Percentiles rank a stretch among this genome's conserved stretches.
Evolutionary conservation across 2,797 vertebrate genomes (phyloP).

Genomic region (Acropternis orthonyx): DNA sequence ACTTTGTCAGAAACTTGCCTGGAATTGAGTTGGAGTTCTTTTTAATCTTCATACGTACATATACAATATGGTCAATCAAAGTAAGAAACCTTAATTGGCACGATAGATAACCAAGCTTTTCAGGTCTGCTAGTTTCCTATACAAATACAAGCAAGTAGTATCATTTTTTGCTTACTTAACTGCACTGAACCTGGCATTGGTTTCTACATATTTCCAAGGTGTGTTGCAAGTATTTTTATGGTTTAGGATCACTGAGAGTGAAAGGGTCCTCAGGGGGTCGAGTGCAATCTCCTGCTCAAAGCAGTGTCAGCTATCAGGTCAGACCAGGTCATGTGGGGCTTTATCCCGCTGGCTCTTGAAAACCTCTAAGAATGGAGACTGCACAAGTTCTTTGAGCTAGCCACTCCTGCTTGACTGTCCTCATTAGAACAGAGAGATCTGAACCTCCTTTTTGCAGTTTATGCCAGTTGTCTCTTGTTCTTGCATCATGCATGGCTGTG

Average conservation of each 20-base stretch:
- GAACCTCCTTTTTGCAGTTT: neutral
- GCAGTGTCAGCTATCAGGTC: neutral
- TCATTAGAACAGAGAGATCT: neutral
- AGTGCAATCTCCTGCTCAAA: neutral
- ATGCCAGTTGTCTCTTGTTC: neutral
- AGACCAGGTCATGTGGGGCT: neutral
- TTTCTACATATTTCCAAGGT: neutral
- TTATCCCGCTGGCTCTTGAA: neutral
- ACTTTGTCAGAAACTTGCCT: neutral
- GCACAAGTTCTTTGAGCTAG: neutral
- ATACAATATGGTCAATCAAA: neutral
- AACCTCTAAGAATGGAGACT: neutral
- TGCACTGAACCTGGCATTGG: neutral
- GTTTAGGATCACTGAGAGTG: neutral
- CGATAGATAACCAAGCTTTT: neutral
- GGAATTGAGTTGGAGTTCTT: neutral
- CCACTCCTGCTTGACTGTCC: neutral
- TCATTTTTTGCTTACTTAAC: neutral
- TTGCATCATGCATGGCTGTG: neutral
- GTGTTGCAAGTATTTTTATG: neutral
- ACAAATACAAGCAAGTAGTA: neutral
- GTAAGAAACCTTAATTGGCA: constrained; percentile 6
- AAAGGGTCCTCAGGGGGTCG: neutral
- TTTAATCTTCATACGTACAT: neutral
- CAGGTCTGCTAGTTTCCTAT: neutral